These are phyloP conservation scores for Listrodromus nycthemerus DNA, from an alignment of 2,888 invertebrate genomes.

Conservation along the genomic window DNA sequence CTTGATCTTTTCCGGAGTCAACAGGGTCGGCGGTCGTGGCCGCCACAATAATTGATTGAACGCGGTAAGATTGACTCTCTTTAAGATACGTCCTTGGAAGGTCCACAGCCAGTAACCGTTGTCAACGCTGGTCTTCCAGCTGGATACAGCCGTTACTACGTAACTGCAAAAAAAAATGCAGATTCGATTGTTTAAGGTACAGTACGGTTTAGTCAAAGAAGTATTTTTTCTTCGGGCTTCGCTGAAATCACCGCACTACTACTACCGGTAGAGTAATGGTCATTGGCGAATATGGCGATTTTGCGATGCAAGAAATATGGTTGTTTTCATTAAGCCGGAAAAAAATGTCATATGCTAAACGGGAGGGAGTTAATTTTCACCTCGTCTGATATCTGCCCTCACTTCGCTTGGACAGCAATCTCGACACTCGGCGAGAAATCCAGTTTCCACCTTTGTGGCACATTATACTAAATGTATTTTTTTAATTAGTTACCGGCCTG, in stretches of 20 bases:
- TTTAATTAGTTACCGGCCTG: constrained; percentile 89
- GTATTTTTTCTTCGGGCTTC: neutral
- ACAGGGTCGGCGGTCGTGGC: constrained; percentile 95
- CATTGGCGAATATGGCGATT: no score
- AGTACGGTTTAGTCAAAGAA: neutral
- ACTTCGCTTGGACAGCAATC: no score
- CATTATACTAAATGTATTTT: neutral
- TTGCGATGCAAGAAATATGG: no score
- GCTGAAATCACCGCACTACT: no score
- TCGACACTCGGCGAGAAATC: no score
- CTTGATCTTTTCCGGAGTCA: constrained; percentile 94
- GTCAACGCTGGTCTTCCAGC: constrained; percentile 97
- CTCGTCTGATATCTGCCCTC: no score
- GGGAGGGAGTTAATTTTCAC: no score
- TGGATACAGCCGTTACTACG: constrained; percentile 97
- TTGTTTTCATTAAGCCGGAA: no score
- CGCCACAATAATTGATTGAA: constrained; percentile 98
- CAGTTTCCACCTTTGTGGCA: no score
- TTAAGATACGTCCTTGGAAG: constrained; percentile 94
- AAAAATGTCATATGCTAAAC: no score
- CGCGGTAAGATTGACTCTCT: constrained; percentile 94
- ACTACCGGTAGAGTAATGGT: no score
- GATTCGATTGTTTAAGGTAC: neutral
- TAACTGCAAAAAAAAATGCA: constrained; percentile 85
- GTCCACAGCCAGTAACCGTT: constrained; percentile 98